Evolutionary conservation across 2,113 vertebrate species (phyloP), one percentile per base, ranked within the genome.

Genomic region (Eolophus roseicapilla): DNA sequence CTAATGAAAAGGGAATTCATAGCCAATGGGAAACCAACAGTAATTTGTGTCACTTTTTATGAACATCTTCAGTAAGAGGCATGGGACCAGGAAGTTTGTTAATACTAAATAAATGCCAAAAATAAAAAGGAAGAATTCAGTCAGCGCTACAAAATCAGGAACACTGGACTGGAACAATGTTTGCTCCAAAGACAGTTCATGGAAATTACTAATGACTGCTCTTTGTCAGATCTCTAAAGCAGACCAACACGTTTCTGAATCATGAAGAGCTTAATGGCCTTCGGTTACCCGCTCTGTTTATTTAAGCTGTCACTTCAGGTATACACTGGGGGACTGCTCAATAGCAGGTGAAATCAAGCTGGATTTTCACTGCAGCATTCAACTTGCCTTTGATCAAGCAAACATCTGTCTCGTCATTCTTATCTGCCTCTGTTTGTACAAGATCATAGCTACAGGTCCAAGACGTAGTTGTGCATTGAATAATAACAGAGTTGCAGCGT

Each of bases 41-140:
- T 80, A 87, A 90, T 94, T 95, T 94, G 91, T 92, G 93, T 93
- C 95, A 95, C 75, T 80, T 91, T 82, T 78, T 73, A 63, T 41
- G 92, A 78, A 29, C 33, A 24, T 8, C 86, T 96, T 96, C 92
- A 82, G 49, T n/a, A 71, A 77, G 81, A 90, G 50, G 59, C 87
- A 85, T 88, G 93, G 84, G 88, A 90, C 78, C 88, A 92, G 94
- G 96, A 94, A 96, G 92, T 96, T 93, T 91, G 49, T 88, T 81
- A 93, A 71, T 78, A 65, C 82, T 35, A 93, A 95, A 93, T 83
- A 93, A 87, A 78, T 76, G 85, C 33, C 79, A 60, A 50, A 75
- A 95, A 93, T 14, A 82, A 62, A 96, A 82, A 57, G 67, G 90
- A 90, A 83, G 68, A 86, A 84, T 93, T 29, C 63, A 91, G 92